phyloP scores from a whole-genome alignment of 37 sponge, comb jelly and placozoan genomes.

The Lycopodina hypogea region DNA sequence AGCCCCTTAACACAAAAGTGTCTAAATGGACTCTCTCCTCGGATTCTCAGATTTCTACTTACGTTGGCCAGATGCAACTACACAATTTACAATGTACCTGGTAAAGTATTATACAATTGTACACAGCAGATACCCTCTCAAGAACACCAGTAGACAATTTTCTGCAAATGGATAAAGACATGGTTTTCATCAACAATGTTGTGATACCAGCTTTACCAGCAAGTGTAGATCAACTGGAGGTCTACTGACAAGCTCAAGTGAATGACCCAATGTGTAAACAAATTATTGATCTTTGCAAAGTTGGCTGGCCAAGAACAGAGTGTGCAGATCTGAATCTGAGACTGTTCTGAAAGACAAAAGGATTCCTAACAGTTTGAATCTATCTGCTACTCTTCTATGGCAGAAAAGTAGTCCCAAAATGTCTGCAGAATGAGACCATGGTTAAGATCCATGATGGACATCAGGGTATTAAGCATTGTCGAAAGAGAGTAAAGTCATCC shows the following conservation, averaged over 20 bases:
- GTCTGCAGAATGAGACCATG: too few relatives aligned
- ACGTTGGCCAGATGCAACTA: conserved; percentile 34
- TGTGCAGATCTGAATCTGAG: neutral
- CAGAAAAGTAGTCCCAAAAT: conserved; percentile 35
- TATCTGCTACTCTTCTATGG: conserved; percentile 4
- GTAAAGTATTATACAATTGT: conserved; percentile 32
- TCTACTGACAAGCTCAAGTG: conserved; percentile 30
- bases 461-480: conserved; percentile 27
- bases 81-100: conserved; percentile 33
- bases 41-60: conserved; percentile 22
- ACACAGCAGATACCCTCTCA: conserved; percentile 50
- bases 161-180: too few relatives aligned
- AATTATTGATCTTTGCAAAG: conserved; percentile 16
- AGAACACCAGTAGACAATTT: conserved; percentile 25
- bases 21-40: conserved; percentile 25
- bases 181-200: too few relatives aligned
- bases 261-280: conserved; percentile 16
- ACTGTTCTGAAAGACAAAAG: conserved; percentile 28
- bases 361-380: conserved; percentile 7
- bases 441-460: conserved; percentile 33
- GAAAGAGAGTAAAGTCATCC: conserved; percentile 8
- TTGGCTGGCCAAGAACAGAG: conserved; percentile 28
- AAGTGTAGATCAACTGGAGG: neutral
- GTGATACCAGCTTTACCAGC: too few relatives aligned
- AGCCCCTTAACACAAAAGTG: conserved; percentile 35